Percentiles rank a stretch among this genome's conserved stretches.
Conservation (phyloP, 2,888 invertebrate species). For the Tinea trinotella region DNA sequence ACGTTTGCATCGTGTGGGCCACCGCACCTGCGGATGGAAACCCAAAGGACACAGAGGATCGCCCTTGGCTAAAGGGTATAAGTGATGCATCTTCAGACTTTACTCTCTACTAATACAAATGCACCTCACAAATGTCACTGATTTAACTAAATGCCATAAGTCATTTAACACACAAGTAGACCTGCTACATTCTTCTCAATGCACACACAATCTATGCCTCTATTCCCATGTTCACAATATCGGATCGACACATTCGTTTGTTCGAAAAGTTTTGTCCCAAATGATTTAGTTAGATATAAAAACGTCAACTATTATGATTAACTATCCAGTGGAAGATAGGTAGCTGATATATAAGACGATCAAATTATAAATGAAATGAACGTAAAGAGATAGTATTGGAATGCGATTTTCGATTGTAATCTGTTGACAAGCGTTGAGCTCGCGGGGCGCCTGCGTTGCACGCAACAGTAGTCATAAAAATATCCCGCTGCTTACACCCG, state of each 20-base stretch:
- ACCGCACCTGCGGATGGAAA: constrained; percentile 94
- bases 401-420: constrained; percentile 58
- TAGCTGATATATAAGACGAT: not conserved
- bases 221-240: not conserved
- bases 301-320: not conserved
- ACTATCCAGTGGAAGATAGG: not conserved
- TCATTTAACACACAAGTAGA: not conserved
- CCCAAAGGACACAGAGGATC: constrained; percentile 93
- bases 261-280: not conserved
- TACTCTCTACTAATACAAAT: constrained; percentile 41
- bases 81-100: constrained; percentile 75
- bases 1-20: constrained; percentile 94
- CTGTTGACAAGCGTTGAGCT: constrained; percentile 37
- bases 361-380: not conserved
- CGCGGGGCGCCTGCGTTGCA: constrained; percentile 56
- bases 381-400: constrained; percentile 32
- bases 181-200: not conserved
- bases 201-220: not conserved
- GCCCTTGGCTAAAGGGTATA: constrained; percentile 84
- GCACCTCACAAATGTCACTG: constrained; percentile 46
- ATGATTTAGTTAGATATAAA: not conserved
- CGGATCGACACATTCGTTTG: constrained; percentile 13
- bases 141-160: constrained; percentile 46
- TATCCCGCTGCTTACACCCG: constrained; percentile 64
- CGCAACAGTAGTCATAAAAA: constrained; percentile 66